phyloP scores from a whole-genome alignment of 1,140 invertebrate genomes.

The Drosophila busckii region DNA sequence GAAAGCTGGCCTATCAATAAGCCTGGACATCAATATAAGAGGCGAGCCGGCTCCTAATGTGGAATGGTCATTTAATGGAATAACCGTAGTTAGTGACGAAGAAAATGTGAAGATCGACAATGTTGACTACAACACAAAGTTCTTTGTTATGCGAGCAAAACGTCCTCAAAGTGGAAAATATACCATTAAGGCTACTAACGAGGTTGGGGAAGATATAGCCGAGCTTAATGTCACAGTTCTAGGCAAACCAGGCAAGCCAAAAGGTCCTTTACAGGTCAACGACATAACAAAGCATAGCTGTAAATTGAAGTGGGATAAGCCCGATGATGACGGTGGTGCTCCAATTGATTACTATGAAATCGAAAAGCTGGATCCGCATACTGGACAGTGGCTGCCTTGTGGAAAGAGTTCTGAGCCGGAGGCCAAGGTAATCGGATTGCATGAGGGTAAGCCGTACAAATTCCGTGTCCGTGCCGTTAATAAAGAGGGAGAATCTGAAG shows the following conservation, averaged over 20 bases:
- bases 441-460: constrained; percentile 98
- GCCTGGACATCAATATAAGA: constrained; percentile 93
- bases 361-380: constrained; percentile 96
- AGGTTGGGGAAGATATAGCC: constrained; percentile 95
- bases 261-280: constrained; percentile 92
- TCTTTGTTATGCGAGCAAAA: constrained; percentile 90
- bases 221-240: constrained; percentile 93
- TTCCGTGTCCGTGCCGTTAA: constrained; percentile 99
- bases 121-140: constrained; percentile 94
- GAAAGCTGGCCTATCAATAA: constrained; percentile 94
- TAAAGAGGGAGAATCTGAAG: constrained; percentile 97
- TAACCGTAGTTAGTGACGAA: constrained; percentile 85
- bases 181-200: constrained; percentile 93
- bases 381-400: constrained; percentile 94
- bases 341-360: constrained; percentile 98
- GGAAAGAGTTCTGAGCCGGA: constrained; percentile 87
- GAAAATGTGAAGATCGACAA: constrained; percentile 89
- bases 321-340: constrained; percentile 93
- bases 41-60: constrained; percentile 96
- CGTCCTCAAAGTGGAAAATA: constrained; percentile 94
- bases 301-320: constrained; percentile 95
- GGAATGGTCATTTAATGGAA: constrained; percentile 91
- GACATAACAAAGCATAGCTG: constrained; percentile 96
- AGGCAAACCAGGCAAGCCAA: constrained; percentile 89
- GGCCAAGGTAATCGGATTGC: constrained; percentile 90